A percentile compares a stretch with the other conserved stretches of the same genome.
Evolutionary conservation across 2,113 vertebrate genomes (phyloP).

Genomic region (Marmota flaviventris): DNA sequence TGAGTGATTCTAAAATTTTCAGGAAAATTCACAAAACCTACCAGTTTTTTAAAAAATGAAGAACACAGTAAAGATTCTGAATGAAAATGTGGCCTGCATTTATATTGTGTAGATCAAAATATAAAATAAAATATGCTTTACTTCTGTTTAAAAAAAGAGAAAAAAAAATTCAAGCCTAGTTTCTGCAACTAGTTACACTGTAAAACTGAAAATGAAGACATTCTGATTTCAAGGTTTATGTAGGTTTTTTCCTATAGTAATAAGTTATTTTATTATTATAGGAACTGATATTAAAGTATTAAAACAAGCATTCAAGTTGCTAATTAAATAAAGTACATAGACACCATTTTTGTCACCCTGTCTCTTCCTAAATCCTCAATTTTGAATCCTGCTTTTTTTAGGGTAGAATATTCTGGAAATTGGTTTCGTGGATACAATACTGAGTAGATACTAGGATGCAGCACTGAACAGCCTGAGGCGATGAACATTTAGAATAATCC

Average conservation of each 20-base stretch:
- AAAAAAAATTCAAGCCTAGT: neutral
- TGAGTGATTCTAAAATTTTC: neutral
- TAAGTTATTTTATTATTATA: neutral
- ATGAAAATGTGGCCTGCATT: neutral
- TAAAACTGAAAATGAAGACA: neutral
- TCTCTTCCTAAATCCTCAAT: neutral
- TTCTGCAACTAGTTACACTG: neutral
- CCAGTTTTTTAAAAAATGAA: neutral
- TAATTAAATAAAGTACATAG: neutral
- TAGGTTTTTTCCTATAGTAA: neutral
- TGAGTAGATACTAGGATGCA: neutral
- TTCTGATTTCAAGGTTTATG: neutral
- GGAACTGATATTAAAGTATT: neutral
- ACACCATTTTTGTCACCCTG: neutral
- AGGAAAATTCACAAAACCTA: neutral
- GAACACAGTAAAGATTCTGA: neutral
- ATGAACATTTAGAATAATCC: neutral
- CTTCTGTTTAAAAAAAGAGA: neutral
- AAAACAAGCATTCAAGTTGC: neutral
- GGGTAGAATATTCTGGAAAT: neutral
- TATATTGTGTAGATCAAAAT: neutral
- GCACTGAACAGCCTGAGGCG: neutral
- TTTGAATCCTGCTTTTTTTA: neutral
- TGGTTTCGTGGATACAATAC: neutral
- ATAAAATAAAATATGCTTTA: neutral